Conservation (phyloP, 2,113 vertebrate species). For the Platichthys stellatus region DNA sequence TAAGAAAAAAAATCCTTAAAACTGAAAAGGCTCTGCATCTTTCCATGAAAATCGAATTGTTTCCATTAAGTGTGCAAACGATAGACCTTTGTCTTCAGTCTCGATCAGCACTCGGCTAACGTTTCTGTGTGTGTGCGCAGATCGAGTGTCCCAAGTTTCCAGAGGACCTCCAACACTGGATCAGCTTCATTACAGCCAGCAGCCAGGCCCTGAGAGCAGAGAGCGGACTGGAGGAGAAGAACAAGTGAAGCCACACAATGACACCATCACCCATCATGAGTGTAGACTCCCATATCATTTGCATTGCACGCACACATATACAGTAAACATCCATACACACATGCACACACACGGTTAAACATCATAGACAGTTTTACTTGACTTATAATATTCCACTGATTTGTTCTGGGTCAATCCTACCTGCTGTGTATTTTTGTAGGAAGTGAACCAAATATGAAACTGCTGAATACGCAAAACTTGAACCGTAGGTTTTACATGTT, state of each 20-base stretch:
- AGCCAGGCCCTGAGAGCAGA: constrained; percentile 87
- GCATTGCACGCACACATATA: constrained; percentile 59
- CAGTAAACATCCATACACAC: constrained; percentile 24
- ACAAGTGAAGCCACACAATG: constrained; percentile 64
- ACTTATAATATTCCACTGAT: constrained; percentile 33
- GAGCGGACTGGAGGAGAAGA: constrained; percentile 79
- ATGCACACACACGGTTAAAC: constrained; percentile 36
- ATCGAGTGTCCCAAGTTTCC: constrained; percentile 84
- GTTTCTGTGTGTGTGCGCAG: constrained; percentile 36
- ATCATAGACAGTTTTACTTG: constrained; percentile 42
- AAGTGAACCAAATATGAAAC: constrained; percentile 19
- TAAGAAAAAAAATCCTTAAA: no score
- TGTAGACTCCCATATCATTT: constrained; percentile 50
- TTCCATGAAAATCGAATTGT: no score
- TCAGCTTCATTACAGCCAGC: constrained; percentile 87
- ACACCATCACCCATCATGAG: constrained; percentile 14
- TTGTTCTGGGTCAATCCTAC: constrained; percentile 28
- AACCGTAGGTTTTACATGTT: constrained; percentile 33
- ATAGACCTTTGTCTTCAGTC: neutral
- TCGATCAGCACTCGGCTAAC: neutral
- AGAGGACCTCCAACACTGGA: constrained; percentile 87
- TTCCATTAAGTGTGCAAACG: no score
- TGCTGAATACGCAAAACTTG: constrained; percentile 57
- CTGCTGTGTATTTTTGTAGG: constrained; percentile 63
- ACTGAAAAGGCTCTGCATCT: no score